These are phyloP conservation scores for Drosophila planitibia DNA, from an alignment of 2,888 invertebrate species.

Conservation along the genomic window DNA sequence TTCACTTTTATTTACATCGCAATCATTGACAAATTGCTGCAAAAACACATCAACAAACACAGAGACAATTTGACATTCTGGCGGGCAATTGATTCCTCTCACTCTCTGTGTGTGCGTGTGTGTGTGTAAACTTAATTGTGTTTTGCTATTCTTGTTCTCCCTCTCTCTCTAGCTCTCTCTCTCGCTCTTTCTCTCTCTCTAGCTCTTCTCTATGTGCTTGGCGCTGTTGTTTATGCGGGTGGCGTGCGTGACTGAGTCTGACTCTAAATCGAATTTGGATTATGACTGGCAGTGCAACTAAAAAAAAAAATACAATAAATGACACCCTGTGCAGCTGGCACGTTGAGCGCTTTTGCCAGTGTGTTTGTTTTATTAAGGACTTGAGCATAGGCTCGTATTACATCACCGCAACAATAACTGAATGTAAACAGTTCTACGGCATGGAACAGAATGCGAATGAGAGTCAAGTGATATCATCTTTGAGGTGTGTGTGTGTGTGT, in stretches of 20 bases:
- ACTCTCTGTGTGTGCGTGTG: constrained; percentile 29
- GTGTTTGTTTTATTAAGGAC: constrained; percentile 56
- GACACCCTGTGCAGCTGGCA: constrained; percentile 13
- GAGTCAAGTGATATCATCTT: constrained; percentile 37
- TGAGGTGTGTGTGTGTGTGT: constrained; percentile 2
- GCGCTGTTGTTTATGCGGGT: constrained; percentile 37
- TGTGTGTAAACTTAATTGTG: constrained; percentile 58
- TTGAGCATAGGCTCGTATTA: constrained; percentile 39
- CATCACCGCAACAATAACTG: constrained; percentile 48
- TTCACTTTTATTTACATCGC: constrained; percentile 69
- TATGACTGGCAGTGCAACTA: constrained; percentile 17
- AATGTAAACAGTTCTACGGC: constrained; percentile 14
- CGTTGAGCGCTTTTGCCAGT: background rate
- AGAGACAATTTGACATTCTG: constrained; percentile 31
- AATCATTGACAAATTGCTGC: constrained; percentile 54
- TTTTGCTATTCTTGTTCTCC: constrained; percentile 22
- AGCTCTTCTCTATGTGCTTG: constrained; percentile 14
- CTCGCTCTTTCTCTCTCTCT: constrained; percentile 6
- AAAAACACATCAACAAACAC: constrained; percentile 13
- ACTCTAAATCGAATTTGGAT: constrained; percentile 8
- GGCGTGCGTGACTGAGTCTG: constrained; percentile 35
- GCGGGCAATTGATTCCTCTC: constrained; percentile 42
- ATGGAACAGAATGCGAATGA: constrained; percentile 20
- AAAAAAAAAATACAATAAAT: background rate
- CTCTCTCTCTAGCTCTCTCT: background rate